Percentiles rank a stretch among this genome's conserved stretches.
Evolutionary conservation across 92 coral and sea anemone genomes (phyloP).

Genomic region (Parazoanthus atlanticus): DNA sequence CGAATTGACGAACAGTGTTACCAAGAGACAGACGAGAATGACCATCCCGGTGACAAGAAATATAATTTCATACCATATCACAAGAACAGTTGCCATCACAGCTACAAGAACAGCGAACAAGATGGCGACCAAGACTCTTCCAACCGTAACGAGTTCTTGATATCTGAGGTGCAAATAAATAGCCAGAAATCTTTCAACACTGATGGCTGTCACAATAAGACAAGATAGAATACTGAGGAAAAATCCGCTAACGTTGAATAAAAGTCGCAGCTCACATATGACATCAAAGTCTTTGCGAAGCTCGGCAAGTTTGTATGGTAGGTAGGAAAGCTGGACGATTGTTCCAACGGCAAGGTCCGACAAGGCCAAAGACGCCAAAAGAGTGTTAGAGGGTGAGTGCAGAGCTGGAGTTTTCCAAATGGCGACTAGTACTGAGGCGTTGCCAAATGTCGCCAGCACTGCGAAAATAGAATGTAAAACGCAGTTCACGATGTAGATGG

Average conservation of each 20-base stretch:
- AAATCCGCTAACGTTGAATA: constrained; percentile 38
- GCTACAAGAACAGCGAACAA: not conserved
- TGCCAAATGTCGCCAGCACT: constrained; percentile 43
- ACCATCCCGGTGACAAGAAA: not conserved
- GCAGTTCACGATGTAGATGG: constrained; percentile 45
- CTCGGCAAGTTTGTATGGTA: constrained; percentile 55
- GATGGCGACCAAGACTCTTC: not conserved
- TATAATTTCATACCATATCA: not conserved
- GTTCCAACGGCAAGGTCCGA: constrained; percentile 52
- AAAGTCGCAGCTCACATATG: constrained; percentile 38
- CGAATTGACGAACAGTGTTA: too few relatives aligned
- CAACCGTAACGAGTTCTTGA: constrained; percentile 33
- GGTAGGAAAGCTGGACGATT: constrained; percentile 51
- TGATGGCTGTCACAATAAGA: constrained; percentile 37
- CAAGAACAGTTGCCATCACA: not conserved
- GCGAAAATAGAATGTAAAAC: constrained; percentile 38
- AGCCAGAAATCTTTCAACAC: constrained; percentile 54
- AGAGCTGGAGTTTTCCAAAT: constrained; percentile 36
- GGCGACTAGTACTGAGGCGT: constrained; percentile 33
- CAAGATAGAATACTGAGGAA: constrained; percentile 43
- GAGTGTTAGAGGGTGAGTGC: constrained; percentile 44
- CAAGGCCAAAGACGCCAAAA: constrained; percentile 45
- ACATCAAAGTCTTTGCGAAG: constrained; percentile 17
- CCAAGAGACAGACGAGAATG: not conserved
- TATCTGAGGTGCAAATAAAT: constrained; percentile 59